Evolutionary conservation across 2,113 vertebrate genomes (phyloP).

Genomic region (Otus sunia): DNA sequence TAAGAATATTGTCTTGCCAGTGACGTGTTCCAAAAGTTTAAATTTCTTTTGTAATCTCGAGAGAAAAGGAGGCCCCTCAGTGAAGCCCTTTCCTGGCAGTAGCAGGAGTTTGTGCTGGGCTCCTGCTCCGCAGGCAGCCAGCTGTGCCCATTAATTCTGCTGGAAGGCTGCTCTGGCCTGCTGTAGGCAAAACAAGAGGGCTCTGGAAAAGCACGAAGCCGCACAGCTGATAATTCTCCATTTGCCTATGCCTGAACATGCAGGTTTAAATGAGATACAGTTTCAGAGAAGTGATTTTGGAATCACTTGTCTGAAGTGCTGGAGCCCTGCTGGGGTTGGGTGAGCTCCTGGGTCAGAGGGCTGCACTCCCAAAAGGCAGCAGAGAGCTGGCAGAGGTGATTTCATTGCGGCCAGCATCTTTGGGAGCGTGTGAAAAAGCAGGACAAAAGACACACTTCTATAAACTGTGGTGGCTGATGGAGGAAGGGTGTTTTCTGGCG

Average conservation of each 20-base stretch:
- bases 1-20: neutral
- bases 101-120: neutral
- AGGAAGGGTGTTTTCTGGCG: neutral
- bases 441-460: neutral
- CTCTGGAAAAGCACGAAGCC: neutral
- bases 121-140: neutral
- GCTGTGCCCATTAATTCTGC: neutral
- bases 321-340: neutral
- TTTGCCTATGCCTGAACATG: neutral
- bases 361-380: rapidly evolving
- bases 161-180: neutral
- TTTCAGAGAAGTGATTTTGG: neutral
- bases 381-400: neutral
- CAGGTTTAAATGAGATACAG: neutral
- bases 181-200: rapidly evolving
- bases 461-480: neutral
- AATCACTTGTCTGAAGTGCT: neutral
- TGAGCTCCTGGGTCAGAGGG: neutral
- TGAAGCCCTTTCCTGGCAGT: neutral
- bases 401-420: rapidly evolving
- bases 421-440: rapidly evolving
- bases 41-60: neutral
- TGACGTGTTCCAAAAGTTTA: neutral
- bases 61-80: neutral
- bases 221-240: neutral